phyloP scores from a whole-genome alignment of 1,140 invertebrate genomes.

The Bradysia coprophila region DNA sequence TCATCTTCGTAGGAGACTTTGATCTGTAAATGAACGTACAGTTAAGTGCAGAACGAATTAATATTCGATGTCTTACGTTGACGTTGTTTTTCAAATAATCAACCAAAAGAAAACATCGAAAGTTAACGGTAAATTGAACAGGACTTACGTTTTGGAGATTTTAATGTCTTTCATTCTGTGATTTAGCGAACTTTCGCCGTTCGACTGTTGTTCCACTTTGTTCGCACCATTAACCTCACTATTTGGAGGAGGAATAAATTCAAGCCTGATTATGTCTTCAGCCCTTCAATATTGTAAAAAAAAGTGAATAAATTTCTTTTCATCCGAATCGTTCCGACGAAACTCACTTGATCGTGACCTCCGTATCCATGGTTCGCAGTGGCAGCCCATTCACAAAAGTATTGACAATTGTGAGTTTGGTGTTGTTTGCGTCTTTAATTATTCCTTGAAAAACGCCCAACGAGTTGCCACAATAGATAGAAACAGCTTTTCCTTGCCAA shows the following conservation, averaged over 20 bases:
- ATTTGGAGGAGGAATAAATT: constrained; percentile 6
- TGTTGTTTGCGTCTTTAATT: constrained; percentile 49
- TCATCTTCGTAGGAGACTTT: neutral
- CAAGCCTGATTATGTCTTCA: constrained; percentile 1
- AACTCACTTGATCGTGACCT: constrained; percentile 34
- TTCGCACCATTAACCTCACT: neutral
- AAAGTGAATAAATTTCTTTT: constrained; percentile 1
- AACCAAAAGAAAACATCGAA: neutral
- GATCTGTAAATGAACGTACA: neutral
- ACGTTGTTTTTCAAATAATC: neutral
- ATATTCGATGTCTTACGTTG: neutral
- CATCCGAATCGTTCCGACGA: neutral
- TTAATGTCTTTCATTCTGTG: neutral
- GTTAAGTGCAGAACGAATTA: neutral
- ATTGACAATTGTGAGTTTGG: constrained; percentile 51
- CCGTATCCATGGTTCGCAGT: constrained; percentile 27
- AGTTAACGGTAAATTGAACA: neutral
- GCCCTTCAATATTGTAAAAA: constrained; percentile 3
- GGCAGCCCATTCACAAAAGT: constrained; percentile 68
- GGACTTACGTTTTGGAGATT: neutral
- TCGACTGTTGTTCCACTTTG: neutral
- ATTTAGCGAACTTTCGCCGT: neutral
- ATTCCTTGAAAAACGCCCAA: constrained; percentile 44
- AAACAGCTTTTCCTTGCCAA: constrained; percentile 21
- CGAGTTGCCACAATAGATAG: constrained; percentile 17